Base-by-base conservation (phyloP, 2,797 vertebrate genomes). In the Glyptemys insculpta region DNA sequence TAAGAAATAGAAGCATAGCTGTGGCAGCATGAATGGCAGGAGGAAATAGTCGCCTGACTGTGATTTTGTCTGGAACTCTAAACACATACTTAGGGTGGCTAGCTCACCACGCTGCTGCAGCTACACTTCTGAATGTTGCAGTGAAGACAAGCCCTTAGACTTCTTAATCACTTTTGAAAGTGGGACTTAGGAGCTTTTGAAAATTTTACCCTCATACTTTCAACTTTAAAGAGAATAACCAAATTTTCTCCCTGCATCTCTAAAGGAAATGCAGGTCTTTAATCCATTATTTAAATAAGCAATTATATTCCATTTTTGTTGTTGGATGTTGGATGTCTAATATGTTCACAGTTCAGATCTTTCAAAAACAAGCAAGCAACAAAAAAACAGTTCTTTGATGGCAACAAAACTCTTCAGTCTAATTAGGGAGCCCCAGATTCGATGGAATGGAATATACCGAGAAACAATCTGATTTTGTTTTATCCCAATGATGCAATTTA, bases 401-500 rank as follows among this genome's bases (percentile, higher is more conserved):
- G 18, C 56, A 95, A 85, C 3, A 88, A 81, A 94, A 90, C 41
- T 74, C n/a, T 96, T 96, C 86, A 91, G 82, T 87, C 50, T 94
- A 91, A 96, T 96, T 96, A 96, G 87, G 93, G n/a, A 82, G 29
- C 47, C 90, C 83, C 82, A 86, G 84, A 80, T 80, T 90, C 41
- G 83, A 59, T 81, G 47, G 94, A 96, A 94, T 88, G 68, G 65
- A 80, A 14, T 16, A 84, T 37, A 95, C 93, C 59, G 72, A 81
- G 72, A 91, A 94, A 41, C n/a, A 68, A 91, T 83, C 47, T 91
- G 87, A 57, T 94, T 94, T 94, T 82, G 5, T 91, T 96, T 96
- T 82, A 80, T 95, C 80, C 59, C 34, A 78, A 47, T 79, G 52
- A 27, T 85, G n/a, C 34, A 93, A 96, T 96, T 94, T 91, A 89